These are phyloP conservation scores for Ostrea denselamellosa DNA, from an alignment of 1,140 invertebrate species.

Conservation along the genomic window DNA sequence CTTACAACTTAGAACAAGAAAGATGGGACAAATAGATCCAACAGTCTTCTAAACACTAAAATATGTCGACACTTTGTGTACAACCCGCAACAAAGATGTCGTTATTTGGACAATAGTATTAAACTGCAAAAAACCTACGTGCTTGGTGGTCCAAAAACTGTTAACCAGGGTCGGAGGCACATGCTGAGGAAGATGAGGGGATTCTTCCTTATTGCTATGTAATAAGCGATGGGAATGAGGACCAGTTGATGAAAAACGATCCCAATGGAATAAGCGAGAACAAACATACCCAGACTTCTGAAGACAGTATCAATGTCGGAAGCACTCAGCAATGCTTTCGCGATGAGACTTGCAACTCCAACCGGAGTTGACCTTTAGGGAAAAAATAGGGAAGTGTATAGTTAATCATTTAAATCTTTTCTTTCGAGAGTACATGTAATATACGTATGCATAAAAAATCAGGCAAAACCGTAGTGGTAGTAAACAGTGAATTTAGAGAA, in stretches of 20 bases:
- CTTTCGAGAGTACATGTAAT: neutral
- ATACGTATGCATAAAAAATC: neutral
- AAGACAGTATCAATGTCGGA: conserved; percentile 88
- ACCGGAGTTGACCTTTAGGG: conserved; percentile 87
- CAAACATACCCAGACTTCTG: conserved; percentile 90
- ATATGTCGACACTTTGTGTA: too few species aligned
- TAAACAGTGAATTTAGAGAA: too few species aligned
- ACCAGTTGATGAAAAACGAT: conserved; percentile 92
- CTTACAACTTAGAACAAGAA: too few species aligned
- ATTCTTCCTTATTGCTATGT: conserved; percentile 89
- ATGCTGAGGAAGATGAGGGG: conserved; percentile 92
- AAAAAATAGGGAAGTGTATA: neutral
- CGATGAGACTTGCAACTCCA: conserved; percentile 93
- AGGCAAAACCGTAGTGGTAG: too few species aligned
- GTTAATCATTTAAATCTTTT: too few species aligned
- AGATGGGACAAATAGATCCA: too few species aligned
- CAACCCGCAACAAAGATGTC: too few species aligned
- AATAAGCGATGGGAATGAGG: conserved; percentile 91
- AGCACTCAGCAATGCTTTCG: conserved; percentile 92
- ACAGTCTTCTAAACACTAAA: too few species aligned
- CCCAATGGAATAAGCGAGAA: conserved; percentile 90
- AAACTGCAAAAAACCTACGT: conserved; percentile 54
- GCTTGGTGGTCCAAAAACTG: conserved; percentile 94
- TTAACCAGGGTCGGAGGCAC: conserved; percentile 90
- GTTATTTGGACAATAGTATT: too few species aligned